phyloP scores from a whole-genome alignment of 2,113 vertebrate species.

The Syrrhaptes paradoxus region DNA sequence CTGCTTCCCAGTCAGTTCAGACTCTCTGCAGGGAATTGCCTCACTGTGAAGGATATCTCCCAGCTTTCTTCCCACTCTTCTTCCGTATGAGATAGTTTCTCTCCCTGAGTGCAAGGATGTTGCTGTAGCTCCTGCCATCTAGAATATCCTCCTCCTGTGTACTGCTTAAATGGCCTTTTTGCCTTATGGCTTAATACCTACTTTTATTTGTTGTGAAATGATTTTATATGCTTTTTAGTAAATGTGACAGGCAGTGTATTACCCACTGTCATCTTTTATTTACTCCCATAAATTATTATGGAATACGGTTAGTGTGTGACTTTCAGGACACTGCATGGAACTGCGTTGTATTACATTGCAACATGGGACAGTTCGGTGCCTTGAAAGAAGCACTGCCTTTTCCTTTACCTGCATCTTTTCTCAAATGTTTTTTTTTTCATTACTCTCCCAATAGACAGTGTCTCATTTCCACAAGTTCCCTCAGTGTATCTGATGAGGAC shows the following conservation, averaged over 20 bases:
- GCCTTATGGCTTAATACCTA: not conserved
- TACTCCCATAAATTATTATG: slow-evolving; percentile 10
- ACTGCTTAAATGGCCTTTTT: not conserved
- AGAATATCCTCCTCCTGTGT: not conserved
- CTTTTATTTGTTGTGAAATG: slow-evolving; percentile 21
- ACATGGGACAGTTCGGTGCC: not conserved
- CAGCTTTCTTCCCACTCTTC: not conserved
- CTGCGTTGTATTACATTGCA: not conserved
- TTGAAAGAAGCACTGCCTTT: not conserved
- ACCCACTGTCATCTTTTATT: slow-evolving; percentile 1
- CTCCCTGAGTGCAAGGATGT: not conserved
- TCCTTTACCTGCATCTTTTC: not conserved
- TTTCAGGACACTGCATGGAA: not conserved
- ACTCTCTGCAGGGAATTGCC: not conserved
- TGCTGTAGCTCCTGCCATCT: not conserved
- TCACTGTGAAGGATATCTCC: not conserved
- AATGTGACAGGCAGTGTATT: slow-evolving; percentile 21
- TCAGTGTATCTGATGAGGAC: not conserved
- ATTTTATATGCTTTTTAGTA: slow-evolving; percentile 21
- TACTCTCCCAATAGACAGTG: not conserved
- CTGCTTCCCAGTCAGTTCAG: not conserved
- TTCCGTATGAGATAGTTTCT: not conserved
- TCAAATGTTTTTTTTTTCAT: not conserved
- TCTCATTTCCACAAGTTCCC: not conserved
- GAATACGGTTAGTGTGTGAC: not conserved